Base-by-base conservation (phyloP, 2,797 vertebrate genomes). In the Helostoma temminkii region DNA sequence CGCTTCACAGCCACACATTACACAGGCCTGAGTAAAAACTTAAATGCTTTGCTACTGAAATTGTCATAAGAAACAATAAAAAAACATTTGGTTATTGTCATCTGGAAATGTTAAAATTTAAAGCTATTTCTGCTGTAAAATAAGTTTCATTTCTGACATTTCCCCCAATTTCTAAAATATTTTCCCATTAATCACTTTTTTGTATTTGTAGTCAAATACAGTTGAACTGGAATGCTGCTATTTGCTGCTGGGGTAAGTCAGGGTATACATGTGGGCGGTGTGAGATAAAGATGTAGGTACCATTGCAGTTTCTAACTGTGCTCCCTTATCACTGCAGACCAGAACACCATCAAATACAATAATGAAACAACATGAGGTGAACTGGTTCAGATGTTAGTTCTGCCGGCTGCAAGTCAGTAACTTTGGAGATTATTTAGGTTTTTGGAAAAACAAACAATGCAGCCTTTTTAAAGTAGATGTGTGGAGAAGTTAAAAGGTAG, bases 281-380 rank as follows among this genome's bases (percentile, higher is more conserved):
- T 49, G 60, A 82, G 86, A 84, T 89, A 88, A 81, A 81, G 50
- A 73, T 48, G 58, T 62, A 74, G 82, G 77, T 84, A 66, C 39
- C 36, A 59, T 10, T 50, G 59, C 75, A 34, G 39, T 64, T 49
- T 64, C 39, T 57, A 53, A 80, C 70, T 59, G 48, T 34, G 53
- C 53, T 36, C 39, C 41, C 82, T 87, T 85, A 90, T 90, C 86
- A 82, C 79, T 8, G 28, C 63, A 36, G 21, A 66, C 65, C 82
- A 87, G 82, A 83, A 67, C 63, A 0, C 56, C 71, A 74, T 74
- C 71, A 78, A 81, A 77, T 66, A 55, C 71, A 41, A 60, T 47
- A 74, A 76, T 75, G 48, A 67, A 69, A 74, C 65, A 49, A 19
- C 43, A 57, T 58, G 9, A 55, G 42, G 42, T 48, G 57, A 56